Evolutionary conservation across 2,113 vertebrate species (phyloP).

Genomic region (Otolemur garnettii): DNA sequence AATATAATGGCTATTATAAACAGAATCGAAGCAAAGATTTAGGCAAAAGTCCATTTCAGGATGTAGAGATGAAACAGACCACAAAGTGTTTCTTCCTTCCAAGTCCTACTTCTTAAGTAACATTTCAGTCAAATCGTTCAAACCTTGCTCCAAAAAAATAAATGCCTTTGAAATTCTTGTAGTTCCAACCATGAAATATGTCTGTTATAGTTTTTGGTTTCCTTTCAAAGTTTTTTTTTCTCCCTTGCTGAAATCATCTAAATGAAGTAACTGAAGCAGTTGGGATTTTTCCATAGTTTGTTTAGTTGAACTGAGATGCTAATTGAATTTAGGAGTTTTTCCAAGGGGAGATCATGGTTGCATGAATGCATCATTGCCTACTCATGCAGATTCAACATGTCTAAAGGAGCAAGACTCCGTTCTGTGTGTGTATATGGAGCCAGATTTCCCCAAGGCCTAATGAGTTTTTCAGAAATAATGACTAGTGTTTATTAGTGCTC

Average conservation of each 20-base stretch:
- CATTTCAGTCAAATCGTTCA: constrained; percentile 38
- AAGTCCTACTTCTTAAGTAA: constrained; percentile 52
- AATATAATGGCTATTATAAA: constrained; percentile 60
- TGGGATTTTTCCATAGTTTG: constrained; percentile 52
- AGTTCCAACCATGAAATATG: constrained; percentile 21
- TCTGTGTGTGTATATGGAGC: background rate
- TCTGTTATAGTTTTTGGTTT: constrained; percentile 58
- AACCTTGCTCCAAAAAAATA: constrained; percentile 28
- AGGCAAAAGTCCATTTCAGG: constrained; percentile 56
- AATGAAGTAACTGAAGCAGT: constrained; percentile 44
- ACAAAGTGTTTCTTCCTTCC: constrained; percentile 45
- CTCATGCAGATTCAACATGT: background rate
- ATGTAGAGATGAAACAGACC: constrained; percentile 34
- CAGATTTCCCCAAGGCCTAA: background rate
- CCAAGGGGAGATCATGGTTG: constrained; percentile 32
- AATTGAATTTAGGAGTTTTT: constrained; percentile 64
- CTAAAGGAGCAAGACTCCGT: background rate
- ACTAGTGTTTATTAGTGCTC: background rate
- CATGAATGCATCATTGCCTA: background rate
- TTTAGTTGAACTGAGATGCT: constrained; percentile 60
- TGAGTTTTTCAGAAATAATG: constrained; percentile 40
- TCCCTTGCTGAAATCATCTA: constrained; percentile 44
- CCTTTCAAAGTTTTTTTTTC: constrained; percentile 37
- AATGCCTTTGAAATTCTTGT: constrained; percentile 63
- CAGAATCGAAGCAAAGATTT: constrained; percentile 37